These are phyloP conservation scores for Petroica traversi DNA, from an alignment of 2,113 vertebrate genomes.

Conservation along the genomic window DNA sequence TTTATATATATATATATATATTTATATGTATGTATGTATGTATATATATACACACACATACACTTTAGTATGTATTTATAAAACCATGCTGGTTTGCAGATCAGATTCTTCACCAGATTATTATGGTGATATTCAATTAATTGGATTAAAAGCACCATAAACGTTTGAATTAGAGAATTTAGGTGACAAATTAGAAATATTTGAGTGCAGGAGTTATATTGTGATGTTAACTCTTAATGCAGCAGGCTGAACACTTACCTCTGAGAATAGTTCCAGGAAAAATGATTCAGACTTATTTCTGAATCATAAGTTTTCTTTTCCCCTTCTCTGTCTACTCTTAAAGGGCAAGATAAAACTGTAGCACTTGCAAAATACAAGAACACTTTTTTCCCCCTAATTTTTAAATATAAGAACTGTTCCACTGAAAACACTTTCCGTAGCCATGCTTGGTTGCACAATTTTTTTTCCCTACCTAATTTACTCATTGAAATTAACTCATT, in stretches of 20 bases:
- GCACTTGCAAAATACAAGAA: background rate
- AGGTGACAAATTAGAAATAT: background rate
- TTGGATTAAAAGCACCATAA: background rate
- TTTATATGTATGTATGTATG: too few species aligned
- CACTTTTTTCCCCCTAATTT: accelerated
- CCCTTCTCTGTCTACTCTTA: background rate
- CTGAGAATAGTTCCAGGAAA: background rate
- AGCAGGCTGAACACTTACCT: background rate
- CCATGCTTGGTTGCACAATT: background rate
- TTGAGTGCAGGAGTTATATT: background rate
- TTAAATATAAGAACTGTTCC: background rate
- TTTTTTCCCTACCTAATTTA: background rate
- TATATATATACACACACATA: accelerated
- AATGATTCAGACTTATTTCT: background rate
- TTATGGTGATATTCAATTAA: background rate
- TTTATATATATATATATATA: too few species aligned
- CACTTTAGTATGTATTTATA: background rate
- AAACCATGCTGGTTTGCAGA: background rate
- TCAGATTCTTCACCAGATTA: background rate
- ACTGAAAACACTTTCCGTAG: background rate
- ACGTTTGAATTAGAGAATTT: background rate
- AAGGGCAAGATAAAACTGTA: background rate
- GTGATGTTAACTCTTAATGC: background rate
- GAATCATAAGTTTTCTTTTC: background rate
- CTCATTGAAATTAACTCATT: background rate